Evolutionary conservation across 2,888 invertebrate species (phyloP).

Genomic region (Lasioglossum figueresi): DNA sequence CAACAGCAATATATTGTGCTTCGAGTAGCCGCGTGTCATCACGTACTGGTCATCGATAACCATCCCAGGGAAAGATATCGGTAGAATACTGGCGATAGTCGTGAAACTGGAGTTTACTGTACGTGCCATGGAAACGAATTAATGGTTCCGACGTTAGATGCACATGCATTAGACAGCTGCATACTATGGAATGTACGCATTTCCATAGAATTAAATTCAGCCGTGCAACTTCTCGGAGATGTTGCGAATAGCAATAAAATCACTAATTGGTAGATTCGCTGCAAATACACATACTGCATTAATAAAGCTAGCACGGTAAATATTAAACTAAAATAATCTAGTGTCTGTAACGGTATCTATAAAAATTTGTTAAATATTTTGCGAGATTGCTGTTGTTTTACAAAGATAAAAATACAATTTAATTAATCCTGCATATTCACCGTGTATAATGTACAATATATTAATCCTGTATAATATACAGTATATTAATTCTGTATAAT

Average conservation of each 20-base stretch:
- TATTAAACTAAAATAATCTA: background rate
- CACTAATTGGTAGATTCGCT: background rate
- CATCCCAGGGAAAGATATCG: slow-evolving; percentile 45
- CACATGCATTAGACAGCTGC: slow-evolving; percentile 50
- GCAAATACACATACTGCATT: background rate
- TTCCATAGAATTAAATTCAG: slow-evolving; percentile 11
- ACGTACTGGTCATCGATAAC: slow-evolving; percentile 57
- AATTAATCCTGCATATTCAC: background rate
- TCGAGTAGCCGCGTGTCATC: slow-evolving; percentile 49
- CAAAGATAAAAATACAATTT: background rate
- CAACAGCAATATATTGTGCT: slow-evolving; percentile 31
- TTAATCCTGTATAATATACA: too few species aligned
- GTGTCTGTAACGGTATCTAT: background rate
- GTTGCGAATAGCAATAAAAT: background rate
- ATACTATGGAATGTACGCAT: slow-evolving; percentile 16
- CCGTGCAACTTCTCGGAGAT: background rate
- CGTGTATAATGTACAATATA: too few species aligned
- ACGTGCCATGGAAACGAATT: slow-evolving; percentile 66
- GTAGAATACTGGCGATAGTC: slow-evolving; percentile 51
- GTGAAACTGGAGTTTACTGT: slow-evolving; percentile 65
- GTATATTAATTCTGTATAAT: too few species aligned
- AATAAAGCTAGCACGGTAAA: background rate
- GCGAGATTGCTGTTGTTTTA: background rate
- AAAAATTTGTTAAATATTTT: background rate
- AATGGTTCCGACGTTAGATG: slow-evolving; percentile 40